A percentile compares a stretch with the other conserved stretches of the same genome.
Conservation (phyloP, 2,113 vertebrate genomes). For the Noctilio leporinus region DNA sequence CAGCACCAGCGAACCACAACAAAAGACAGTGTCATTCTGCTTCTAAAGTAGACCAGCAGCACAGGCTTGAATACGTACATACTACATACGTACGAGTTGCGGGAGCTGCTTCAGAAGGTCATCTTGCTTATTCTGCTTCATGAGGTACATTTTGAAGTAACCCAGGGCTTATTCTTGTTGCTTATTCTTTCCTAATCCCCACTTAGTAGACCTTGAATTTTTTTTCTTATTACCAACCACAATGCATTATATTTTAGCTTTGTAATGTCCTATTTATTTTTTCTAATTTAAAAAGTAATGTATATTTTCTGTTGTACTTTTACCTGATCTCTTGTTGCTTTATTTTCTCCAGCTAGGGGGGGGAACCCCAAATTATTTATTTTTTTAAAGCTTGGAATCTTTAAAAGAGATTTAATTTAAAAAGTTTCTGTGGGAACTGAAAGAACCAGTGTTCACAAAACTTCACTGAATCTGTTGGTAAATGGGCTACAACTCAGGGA, state of each 20-base stretch:
- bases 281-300: background rate
- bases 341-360: background rate
- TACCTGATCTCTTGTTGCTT: slow-evolving; percentile 11
- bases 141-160: background rate
- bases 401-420: background rate
- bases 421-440: background rate
- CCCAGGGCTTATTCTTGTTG: background rate
- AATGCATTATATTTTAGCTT: slow-evolving; percentile 34
- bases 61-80: background rate
- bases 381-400: background rate
- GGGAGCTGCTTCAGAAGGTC: background rate
- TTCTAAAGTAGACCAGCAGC: background rate
- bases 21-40: background rate
- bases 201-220: slow-evolving; percentile 19
- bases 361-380: background rate
- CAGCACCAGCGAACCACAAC: background rate
- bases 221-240: background rate
- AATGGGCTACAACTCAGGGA: background rate
- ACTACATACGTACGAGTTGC: background rate
- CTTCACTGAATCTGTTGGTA: background rate
- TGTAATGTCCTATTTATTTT: background rate
- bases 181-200: background rate
- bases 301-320: slow-evolving; percentile 11
- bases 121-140: background rate
- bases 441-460: background rate